Evolutionary conservation across 1,140 invertebrate genomes (phyloP), one percentile per base, ranked within the genome.

Genomic region (Saccostrea glomerata): DNA sequence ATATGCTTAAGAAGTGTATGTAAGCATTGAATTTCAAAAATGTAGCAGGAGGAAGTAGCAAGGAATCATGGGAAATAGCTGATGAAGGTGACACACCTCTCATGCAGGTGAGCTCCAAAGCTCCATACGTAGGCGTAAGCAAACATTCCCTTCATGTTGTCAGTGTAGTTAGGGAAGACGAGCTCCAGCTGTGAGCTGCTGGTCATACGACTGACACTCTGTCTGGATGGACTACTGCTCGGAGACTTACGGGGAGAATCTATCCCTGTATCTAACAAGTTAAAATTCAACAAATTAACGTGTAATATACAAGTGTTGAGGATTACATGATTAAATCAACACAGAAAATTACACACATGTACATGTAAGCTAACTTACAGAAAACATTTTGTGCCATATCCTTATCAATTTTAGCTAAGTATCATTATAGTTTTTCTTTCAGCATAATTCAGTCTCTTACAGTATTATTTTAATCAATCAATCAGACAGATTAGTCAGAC

Each of bases 91-190:
- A 73, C 86, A 60, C 84, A 95, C 94, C 92, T 94, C 86, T 94
- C 95, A 92, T 94, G 92, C 9, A 95, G 89, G 83, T 93, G 91
- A n/a, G 93, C 94, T 25, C 94, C 94, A 92, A 95, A 95, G 4
- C 92, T 92, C 94, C 94, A 95, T 56, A 94, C 93, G 85, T 91
- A 95, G 11, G 94, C 89, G 66, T 94, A 93, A 66, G 93, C 93
- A 92, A 94, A 95, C 91, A 95, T 93, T 77, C 91, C 90, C 86
- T 94, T 94, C 82, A 95, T 85, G 54, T 91, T 89, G 30, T 92
- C 91, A 3, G 90, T 88, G 86, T 94, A 94, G 90, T 94, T 93
- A 1, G 93, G 92, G 30, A 94, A 91, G 36, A 92, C 86, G 23
- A 92, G 85, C 87, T 94, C 94, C 13, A 93, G 92, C 36, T 92